Percentiles rank a stretch among this genome's conserved stretches.
Conservation (phyloP, 2,888 invertebrate species). For the Deroplatys truncata region DNA sequence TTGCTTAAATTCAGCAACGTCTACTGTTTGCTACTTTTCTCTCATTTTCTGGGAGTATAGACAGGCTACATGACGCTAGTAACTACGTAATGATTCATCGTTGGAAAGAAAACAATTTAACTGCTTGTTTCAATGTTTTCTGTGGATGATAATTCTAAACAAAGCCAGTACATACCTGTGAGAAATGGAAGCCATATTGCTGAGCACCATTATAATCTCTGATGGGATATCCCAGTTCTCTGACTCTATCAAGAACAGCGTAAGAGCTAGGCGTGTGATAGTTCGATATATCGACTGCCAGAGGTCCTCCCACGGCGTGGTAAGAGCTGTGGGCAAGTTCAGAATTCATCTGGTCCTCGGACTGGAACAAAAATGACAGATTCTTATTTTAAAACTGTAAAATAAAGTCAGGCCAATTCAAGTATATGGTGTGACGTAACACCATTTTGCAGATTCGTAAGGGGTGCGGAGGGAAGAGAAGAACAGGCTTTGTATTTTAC, state of each 20-base stretch:
- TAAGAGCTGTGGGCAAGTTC: constrained; percentile 43
- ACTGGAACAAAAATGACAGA: background rate
- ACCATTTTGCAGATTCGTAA: background rate
- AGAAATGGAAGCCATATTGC: constrained; percentile 82
- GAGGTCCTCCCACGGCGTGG: constrained; percentile 71
- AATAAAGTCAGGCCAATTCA: background rate
- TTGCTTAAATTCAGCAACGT: too few species aligned
- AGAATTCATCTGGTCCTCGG: background rate
- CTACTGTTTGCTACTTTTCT: too few species aligned
- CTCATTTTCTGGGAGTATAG: too few species aligned
- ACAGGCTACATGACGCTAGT: too few species aligned
- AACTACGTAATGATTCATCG: too few species aligned
- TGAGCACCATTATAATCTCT: constrained; percentile 77
- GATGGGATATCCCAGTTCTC: constrained; percentile 75
- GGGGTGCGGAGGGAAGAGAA: background rate
- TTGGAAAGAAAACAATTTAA: too few species aligned
- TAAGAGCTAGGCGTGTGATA: constrained; percentile 77
- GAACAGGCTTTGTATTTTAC: background rate
- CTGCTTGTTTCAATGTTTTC: too few species aligned
- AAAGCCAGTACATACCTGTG: constrained; percentile 37
- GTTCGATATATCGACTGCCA: constrained; percentile 73
- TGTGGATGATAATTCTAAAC: background rate
- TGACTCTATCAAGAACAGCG: constrained; percentile 75
- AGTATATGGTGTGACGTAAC: background rate
- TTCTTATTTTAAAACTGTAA: background rate